Evolutionary conservation across 2,797 vertebrate genomes (phyloP).

Genomic region (Chaetophractus vellerosus): DNA sequence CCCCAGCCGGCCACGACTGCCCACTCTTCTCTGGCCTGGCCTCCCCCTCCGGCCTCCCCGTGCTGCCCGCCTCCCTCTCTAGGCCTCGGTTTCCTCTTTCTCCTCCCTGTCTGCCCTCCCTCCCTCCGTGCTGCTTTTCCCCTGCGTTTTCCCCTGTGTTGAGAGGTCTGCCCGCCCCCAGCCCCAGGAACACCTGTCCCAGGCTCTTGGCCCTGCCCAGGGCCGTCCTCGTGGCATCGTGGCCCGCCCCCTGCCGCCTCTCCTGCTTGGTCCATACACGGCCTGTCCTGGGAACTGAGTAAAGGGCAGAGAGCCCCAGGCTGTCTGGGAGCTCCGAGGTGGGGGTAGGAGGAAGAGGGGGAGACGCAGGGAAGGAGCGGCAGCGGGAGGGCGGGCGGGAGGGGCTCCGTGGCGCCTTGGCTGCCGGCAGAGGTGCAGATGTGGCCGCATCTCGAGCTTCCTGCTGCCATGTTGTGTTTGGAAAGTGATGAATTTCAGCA

Average conservation of each 20-base stretch:
- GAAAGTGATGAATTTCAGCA: conserved; percentile 92
- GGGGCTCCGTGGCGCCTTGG: not conserved
- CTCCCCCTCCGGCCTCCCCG: not conserved
- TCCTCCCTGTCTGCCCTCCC: not conserved
- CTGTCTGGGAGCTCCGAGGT: not conserved
- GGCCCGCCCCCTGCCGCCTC: too few relatives aligned
- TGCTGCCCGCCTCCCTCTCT: not conserved
- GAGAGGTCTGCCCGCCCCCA: not conserved
- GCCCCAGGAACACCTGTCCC: not conserved
- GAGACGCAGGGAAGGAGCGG: not conserved
- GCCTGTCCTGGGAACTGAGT: rapidly evolving
- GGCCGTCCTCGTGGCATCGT: not conserved
- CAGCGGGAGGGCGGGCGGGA: too few relatives aligned
- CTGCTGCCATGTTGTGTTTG: conserved; percentile 86
- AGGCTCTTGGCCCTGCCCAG: rapidly evolving
- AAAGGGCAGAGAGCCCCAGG: not conserved
- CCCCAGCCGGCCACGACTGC: not conserved
- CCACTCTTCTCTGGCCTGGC: not conserved
- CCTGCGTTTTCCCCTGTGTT: not conserved
- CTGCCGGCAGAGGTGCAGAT: conserved; percentile 87
- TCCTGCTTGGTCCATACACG: not conserved
- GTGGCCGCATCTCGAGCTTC: conserved; percentile 77
- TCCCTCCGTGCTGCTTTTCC: not conserved
- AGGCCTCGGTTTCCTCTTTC: not conserved
- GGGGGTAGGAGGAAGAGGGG: not conserved